A percentile compares a stretch with the other conserved stretches of the same genome.
phyloP scores from a whole-genome alignment of 2,888 invertebrate species.

The Sesia apiformis region DNA sequence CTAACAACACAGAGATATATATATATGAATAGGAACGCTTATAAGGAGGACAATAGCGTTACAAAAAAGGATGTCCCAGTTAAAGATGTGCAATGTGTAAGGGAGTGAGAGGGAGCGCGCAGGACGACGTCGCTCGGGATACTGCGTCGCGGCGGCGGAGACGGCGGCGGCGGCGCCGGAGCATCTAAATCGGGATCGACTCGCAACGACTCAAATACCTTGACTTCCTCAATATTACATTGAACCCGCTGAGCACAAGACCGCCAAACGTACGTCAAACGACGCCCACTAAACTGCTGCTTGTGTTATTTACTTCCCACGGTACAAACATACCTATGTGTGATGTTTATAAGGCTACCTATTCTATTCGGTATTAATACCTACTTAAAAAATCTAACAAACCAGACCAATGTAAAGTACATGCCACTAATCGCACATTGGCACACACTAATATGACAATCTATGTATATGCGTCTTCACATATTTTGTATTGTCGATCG shows the following conservation, averaged over 20 bases:
- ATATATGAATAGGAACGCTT: background rate
- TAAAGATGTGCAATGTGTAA: conserved; percentile 26
- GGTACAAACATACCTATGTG: conserved; percentile 1
- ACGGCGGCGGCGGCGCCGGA: conserved; percentile 61
- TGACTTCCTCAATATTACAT: conserved; percentile 75
- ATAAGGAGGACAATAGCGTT: background rate
- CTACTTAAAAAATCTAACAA: no score
- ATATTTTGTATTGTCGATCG: no score
- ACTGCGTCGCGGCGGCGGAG: conserved; percentile 66
- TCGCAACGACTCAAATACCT: conserved; percentile 73
- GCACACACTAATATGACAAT: no score
- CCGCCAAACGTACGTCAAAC: conserved; percentile 66
- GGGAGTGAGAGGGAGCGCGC: conserved; percentile 54
- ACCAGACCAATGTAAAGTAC: no score
- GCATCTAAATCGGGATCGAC: conserved; percentile 73
- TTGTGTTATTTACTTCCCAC: conserved; percentile 23
- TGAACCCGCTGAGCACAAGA: conserved; percentile 66
- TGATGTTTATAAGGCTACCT: no score
- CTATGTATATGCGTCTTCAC: no score
- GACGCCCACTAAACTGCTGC: conserved; percentile 53
- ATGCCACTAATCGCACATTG: no score
- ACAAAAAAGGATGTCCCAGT: conserved; percentile 29
- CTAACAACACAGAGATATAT: no score
- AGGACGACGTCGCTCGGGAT: conserved; percentile 65
- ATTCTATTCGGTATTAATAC: no score